phyloP scores from a whole-genome alignment of 2,113 vertebrate species.

The Setophaga coronata region DNA sequence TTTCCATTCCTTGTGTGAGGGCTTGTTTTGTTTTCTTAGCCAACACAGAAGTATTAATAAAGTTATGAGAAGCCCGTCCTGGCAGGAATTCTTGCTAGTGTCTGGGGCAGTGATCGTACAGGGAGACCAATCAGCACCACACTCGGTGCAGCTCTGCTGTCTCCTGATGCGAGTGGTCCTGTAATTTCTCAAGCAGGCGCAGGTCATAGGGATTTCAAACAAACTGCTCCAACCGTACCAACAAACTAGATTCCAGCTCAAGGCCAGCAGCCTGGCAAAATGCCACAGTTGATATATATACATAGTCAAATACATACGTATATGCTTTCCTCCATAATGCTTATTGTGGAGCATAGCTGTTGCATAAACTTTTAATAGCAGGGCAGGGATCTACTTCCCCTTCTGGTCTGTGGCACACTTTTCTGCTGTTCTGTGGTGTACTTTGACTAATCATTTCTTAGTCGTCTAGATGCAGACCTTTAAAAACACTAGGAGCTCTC shows the following conservation, averaged over 20 bases:
- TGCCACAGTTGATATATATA: background rate
- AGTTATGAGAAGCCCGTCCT: background rate
- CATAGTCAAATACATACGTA: rapidly evolving
- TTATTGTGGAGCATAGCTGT: slow-evolving; percentile 1
- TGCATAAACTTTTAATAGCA: slow-evolving; percentile 57
- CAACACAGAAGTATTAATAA: background rate
- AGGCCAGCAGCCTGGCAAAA: background rate
- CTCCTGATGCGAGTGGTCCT: background rate
- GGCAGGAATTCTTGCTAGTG: background rate
- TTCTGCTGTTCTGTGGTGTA: slow-evolving; percentile 51
- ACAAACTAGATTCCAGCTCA: background rate
- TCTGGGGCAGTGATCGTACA: background rate
- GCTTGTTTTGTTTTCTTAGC: background rate
- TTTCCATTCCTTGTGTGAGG: rapidly evolving
- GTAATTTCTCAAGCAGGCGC: slow-evolving; percentile 32
- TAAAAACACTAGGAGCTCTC: slow-evolving; percentile 64
- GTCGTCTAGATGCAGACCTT: slow-evolving; percentile 73
- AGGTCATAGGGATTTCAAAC: background rate
- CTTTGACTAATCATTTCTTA: slow-evolving; percentile 70
- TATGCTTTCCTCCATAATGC: background rate
- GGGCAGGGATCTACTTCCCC: slow-evolving; percentile 27
- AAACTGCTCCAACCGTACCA: background rate
- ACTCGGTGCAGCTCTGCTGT: background rate
- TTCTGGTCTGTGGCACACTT: slow-evolving; percentile 69
- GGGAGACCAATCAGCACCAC: background rate